Evolutionary conservation across 1,140 invertebrate species (phyloP).

Genomic region (Trigoniulus corallinus): DNA sequence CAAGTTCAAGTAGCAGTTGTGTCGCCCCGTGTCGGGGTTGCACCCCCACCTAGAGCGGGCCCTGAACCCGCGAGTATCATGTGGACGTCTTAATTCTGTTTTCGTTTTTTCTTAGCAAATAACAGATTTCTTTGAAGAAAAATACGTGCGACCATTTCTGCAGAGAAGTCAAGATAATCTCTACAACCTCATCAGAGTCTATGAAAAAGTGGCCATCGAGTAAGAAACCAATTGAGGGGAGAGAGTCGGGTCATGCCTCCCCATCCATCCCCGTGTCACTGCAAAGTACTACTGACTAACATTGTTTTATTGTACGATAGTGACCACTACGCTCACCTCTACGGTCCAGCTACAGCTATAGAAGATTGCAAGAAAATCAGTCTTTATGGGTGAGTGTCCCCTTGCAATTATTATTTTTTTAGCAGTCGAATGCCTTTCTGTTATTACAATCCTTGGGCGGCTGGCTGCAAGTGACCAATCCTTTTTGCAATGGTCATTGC

Average conservation of each 20-base stretch:
- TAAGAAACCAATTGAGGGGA: slow-evolving; percentile 15
- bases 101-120: slow-evolving; percentile 23
- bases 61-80: too few species aligned
- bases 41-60: too few species aligned
- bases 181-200: slow-evolving; percentile 22
- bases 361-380: slow-evolving; percentile 17
- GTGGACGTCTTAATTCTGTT: not conserved
- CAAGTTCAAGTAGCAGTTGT: too few species aligned
- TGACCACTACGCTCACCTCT: slow-evolving; percentile 29
- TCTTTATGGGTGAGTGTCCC: slow-evolving; percentile 6
- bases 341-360: slow-evolving; percentile 24
- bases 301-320: slow-evolving; percentile 12
- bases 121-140: slow-evolving; percentile 28
- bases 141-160: slow-evolving; percentile 30
- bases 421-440: not conserved
- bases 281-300: too few species aligned
- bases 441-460: not conserved
- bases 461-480: not conserved
- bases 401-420: too few species aligned
- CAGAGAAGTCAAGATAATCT: slow-evolving; percentile 20
- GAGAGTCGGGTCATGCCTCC: not conserved
- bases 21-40: too few species aligned
- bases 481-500: slow-evolving; percentile 1
- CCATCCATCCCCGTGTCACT: slow-evolving; percentile 1
- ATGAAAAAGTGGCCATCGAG: slow-evolving; percentile 24